Conservation (phyloP, 23 tunicate genomes). For the Trididemnum clinides region DNA sequence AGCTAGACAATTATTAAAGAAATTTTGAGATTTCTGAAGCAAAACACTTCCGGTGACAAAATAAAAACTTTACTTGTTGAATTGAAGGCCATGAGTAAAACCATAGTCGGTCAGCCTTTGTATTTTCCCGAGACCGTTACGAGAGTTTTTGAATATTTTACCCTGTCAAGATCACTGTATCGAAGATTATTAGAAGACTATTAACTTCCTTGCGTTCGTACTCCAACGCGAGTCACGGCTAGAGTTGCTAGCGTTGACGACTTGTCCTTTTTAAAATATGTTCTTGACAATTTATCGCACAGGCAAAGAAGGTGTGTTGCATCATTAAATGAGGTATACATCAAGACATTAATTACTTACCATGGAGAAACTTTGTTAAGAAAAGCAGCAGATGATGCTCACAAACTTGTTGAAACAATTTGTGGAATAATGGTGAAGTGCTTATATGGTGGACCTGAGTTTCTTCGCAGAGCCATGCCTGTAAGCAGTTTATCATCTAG, state of each 20-base stretch:
- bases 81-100: no score
- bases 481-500: neutral
- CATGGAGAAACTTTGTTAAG: conserved; percentile 1
- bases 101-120: no score
- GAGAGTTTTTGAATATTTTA: conserved; percentile 9
- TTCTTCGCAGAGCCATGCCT: neutral
- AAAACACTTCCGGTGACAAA: no score
- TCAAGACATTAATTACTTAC: neutral
- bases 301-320: neutral
- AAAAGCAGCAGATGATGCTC: neutral
- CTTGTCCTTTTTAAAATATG: neutral
- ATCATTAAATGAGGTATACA: neutral
- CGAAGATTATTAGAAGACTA: neutral
- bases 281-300: neutral
- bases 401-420: neutral
- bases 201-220: neutral
- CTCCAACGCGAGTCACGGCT: neutral
- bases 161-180: conserved; percentile 1
- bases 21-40: no score
- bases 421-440: conserved; percentile 3
- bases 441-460: neutral
- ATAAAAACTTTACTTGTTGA: no score
- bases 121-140: neutral
- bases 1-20: no score
- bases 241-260: neutral